Evolutionary conservation across 1,140 invertebrate genomes (phyloP).

Genomic region (Trypoxylus dichotomus): DNA sequence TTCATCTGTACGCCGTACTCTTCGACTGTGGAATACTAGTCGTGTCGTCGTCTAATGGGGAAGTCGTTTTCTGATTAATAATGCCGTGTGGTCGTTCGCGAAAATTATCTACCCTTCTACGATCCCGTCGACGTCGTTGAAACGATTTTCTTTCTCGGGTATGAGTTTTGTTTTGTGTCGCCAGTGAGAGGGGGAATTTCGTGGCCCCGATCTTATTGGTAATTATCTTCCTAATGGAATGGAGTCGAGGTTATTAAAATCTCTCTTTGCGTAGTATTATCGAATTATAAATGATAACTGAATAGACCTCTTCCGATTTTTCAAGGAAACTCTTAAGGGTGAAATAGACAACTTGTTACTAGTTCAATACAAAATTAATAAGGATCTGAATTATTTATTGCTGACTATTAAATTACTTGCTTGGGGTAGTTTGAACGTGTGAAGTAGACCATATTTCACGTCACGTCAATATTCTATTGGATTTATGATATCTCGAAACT

Average conservation of each 20-base stretch:
- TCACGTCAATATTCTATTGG: background rate
- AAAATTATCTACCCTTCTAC: conserved; percentile 17
- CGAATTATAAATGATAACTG: background rate
- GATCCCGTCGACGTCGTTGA: background rate
- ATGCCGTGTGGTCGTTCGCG: conserved; percentile 22
- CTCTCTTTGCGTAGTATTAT: background rate
- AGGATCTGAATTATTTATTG: no score
- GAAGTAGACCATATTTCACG: background rate
- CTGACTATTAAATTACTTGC: background rate
- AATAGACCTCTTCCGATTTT: background rate
- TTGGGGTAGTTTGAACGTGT: background rate
- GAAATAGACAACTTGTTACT: no score
- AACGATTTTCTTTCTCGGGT: conserved; percentile 9
- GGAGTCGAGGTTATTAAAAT: background rate
- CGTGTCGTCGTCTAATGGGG: conserved; percentile 16
- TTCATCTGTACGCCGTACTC: conserved; percentile 1
- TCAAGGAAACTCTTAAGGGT: no score
- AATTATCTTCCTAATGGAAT: conserved; percentile 17
- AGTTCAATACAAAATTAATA: background rate
- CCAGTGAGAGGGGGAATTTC: background rate
- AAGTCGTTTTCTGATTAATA: conserved; percentile 25
- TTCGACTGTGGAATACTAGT: conserved; percentile 20
- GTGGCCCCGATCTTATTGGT: conserved; percentile 8
- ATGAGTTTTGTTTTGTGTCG: conserved; percentile 13
- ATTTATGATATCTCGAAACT: background rate